phyloP scores from a whole-genome alignment of 2,888 invertebrate species.

The Syrphus vitripennis region DNA sequence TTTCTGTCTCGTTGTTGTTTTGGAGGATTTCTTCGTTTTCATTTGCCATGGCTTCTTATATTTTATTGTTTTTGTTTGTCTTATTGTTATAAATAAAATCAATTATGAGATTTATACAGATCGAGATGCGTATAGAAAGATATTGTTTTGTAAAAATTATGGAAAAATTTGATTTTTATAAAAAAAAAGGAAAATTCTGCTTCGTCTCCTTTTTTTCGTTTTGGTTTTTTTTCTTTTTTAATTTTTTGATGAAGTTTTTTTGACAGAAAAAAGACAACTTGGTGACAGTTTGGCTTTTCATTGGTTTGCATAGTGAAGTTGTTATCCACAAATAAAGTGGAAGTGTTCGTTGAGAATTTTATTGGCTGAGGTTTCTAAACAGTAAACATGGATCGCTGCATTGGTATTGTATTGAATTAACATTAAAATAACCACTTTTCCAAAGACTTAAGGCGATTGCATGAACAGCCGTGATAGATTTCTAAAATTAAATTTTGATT shows the following conservation, averaged over 20 bases:
- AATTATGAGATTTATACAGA: not conserved
- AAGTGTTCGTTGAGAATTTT: not conserved
- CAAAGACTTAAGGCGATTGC: too few relatives aligned
- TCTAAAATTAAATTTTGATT: too few relatives aligned
- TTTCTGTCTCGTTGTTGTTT: slow-evolving; percentile 67
- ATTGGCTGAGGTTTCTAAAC: too few relatives aligned
- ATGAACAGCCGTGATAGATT: too few relatives aligned
- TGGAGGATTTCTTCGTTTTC: slow-evolving; percentile 77
- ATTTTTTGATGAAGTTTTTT: slow-evolving; percentile 20
- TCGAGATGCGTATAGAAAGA: slow-evolving; percentile 9
- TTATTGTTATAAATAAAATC: not conserved
- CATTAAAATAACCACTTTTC: too few relatives aligned
- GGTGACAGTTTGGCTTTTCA: slow-evolving; percentile 34
- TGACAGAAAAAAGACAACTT: slow-evolving; percentile 57
- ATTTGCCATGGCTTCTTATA: slow-evolving; percentile 76
- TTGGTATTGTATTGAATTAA: too few relatives aligned
- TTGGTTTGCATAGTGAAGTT: slow-evolving; percentile 14
- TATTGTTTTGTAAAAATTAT: slow-evolving; percentile 54
- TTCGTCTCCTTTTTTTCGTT: slow-evolving; percentile 62
- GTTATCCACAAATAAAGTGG: not conserved
- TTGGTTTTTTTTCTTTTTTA: slow-evolving; percentile 27
- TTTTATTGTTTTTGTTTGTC: not conserved
- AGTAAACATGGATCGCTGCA: too few relatives aligned
- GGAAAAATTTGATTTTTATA: slow-evolving; percentile 63
- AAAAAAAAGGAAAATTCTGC: slow-evolving; percentile 59